Evolutionary conservation across 2,797 vertebrate genomes (phyloP).

Genomic region (Oryzias dopingdopingensis): DNA sequence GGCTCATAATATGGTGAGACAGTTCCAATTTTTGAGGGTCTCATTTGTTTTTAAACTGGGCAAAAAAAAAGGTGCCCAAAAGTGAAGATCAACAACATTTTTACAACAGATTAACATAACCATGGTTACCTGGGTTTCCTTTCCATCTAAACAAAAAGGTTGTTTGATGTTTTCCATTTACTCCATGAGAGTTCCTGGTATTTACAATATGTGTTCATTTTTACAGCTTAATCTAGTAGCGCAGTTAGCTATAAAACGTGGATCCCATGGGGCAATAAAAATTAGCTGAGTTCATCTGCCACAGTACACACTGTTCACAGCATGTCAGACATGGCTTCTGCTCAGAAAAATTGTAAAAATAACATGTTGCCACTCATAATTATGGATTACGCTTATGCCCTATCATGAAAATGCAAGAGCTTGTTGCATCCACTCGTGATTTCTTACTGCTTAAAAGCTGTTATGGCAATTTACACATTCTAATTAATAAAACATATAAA

Average conservation of each 20-base stretch:
- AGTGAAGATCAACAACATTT: no score
- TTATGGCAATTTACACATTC: no score
- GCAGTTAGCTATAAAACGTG: slow-evolving; percentile 42
- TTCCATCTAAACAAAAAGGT: slow-evolving; percentile 4
- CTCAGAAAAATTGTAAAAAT: background rate
- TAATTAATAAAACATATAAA: no score
- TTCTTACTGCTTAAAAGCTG: no score
- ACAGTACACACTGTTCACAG: slow-evolving; percentile 25
- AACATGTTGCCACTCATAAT: background rate
- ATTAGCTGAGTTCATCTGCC: slow-evolving; percentile 40
- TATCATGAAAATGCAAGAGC: no score
- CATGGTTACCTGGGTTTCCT: background rate
- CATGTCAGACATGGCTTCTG: slow-evolving; percentile 8
- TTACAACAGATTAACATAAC: background rate
- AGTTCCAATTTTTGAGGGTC: no score
- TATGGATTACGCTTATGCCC: no score
- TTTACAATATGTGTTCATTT: slow-evolving; percentile 58
- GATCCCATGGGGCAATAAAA: slow-evolving; percentile 43
- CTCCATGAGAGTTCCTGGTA: slow-evolving; percentile 37
- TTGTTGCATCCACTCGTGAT: no score
- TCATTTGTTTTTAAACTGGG: no score
- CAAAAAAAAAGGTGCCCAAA: no score
- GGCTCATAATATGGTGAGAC: no score
- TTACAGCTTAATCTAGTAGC: slow-evolving; percentile 33
- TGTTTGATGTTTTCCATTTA: slow-evolving; percentile 23